phyloP scores from a whole-genome alignment of 1,140 invertebrate genomes.

The Hormaphis cornu region DNA sequence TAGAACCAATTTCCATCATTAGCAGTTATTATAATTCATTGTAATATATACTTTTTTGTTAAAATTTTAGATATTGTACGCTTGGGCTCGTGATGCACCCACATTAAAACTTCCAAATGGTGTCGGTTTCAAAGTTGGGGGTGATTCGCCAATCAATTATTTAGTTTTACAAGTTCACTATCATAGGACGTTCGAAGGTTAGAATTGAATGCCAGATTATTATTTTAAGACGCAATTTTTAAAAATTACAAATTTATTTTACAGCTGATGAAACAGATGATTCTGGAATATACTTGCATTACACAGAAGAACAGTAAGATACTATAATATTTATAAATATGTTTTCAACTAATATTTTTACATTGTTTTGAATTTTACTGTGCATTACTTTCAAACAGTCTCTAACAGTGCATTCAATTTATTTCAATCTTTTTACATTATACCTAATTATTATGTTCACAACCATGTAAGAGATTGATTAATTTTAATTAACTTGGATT shows the following conservation, averaged over 20 bases:
- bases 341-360: background rate
- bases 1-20: too few relatives aligned
- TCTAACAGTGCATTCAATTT: too few relatives aligned
- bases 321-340: background rate
- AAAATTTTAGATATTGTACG: slow-evolving; percentile 71
- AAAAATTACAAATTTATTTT: slow-evolving; percentile 36
- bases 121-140: slow-evolving; percentile 71
- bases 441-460: too few relatives aligned
- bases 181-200: slow-evolving; percentile 60
- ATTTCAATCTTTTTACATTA: too few relatives aligned
- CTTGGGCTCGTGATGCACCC: slow-evolving; percentile 93
- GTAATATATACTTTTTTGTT: background rate
- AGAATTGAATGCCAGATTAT: background rate
- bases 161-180: slow-evolving; percentile 92
- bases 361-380: too few relatives aligned
- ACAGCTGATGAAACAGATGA: slow-evolving; percentile 65
- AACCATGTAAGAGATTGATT: too few relatives aligned
- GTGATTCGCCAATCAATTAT: slow-evolving; percentile 61
- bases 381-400: too few relatives aligned
- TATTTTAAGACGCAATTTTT: background rate
- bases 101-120: slow-evolving; percentile 70
- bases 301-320: slow-evolving; percentile 63
- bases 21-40: background rate
- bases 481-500: too few relatives aligned
- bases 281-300: slow-evolving; percentile 69